A percentile compares a stretch with the other conserved stretches of the same genome.
Conservation (phyloP, 2,113 vertebrate species). For the Fukomys damarensis region DNA sequence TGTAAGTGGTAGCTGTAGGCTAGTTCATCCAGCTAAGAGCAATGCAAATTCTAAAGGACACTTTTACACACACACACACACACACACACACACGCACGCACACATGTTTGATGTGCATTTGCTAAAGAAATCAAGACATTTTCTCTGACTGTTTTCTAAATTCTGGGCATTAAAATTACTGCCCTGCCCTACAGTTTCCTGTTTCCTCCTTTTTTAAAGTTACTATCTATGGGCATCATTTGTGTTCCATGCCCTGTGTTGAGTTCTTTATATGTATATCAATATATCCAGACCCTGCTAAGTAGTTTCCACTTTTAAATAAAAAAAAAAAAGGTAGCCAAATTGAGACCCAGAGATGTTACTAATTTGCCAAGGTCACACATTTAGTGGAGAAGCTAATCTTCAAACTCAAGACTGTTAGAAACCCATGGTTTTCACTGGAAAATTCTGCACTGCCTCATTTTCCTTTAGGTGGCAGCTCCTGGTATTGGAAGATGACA, state of each 20-base stretch:
- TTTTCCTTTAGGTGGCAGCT: constrained; percentile 35
- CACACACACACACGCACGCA: not conserved
- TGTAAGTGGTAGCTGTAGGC: constrained; percentile 80
- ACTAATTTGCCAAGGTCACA: constrained; percentile 25
- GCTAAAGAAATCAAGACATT: constrained; percentile 44
- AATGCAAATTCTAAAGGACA: constrained; percentile 61
- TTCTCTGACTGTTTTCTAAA: not conserved
- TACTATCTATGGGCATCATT: not conserved
- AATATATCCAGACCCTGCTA: not conserved
- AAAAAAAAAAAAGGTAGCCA: not conserved
- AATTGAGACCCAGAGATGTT: not conserved
- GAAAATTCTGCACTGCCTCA: not conserved
- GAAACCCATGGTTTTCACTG: not conserved
- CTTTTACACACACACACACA: not conserved
- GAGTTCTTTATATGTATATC: not conserved
- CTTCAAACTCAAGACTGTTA: not conserved
- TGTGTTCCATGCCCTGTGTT: not conserved
- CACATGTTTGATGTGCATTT: not conserved
- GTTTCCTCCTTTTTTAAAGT: not conserved
- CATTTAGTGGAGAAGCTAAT: not conserved
- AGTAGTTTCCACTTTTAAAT: constrained; percentile 37
- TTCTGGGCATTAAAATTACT: not conserved
- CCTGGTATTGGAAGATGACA: not conserved
- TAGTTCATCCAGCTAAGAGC: constrained; percentile 73
- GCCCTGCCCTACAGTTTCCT: not conserved